Conservation (phyloP, 2,888 invertebrate genomes). For the Shargacucullia verbasci region DNA sequence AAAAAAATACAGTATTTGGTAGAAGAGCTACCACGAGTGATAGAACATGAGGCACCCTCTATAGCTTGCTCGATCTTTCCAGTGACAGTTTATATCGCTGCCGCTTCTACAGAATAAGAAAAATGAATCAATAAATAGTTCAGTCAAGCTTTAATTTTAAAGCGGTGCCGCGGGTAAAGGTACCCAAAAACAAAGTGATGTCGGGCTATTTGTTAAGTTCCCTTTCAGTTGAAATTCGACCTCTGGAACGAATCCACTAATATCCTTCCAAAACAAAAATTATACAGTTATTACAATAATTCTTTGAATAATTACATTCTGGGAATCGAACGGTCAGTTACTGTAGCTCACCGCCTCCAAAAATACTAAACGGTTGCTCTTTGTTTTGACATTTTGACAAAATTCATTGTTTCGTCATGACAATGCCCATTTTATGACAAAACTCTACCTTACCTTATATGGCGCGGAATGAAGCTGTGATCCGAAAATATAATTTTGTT, state of each 20-base stretch:
- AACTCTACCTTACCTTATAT: conserved; percentile 13
- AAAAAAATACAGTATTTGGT: too few species aligned
- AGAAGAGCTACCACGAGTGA: too few species aligned
- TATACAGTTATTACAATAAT: conserved; percentile 43
- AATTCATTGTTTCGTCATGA: conserved; percentile 29
- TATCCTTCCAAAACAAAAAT: conserved; percentile 41
- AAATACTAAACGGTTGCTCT: conserved; percentile 43
- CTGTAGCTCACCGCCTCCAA: conserved; percentile 20
- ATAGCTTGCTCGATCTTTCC: too few species aligned
- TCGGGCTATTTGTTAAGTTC: conserved; percentile 9
- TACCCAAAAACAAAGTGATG: conserved; percentile 13
- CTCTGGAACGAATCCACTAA: conserved; percentile 51
- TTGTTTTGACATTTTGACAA: conserved; percentile 50
- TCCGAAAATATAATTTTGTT: conserved; percentile 17
- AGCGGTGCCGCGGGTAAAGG: conserved; percentile 25
- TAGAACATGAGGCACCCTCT: too few species aligned
- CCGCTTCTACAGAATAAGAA: too few species aligned
- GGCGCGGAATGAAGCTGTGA: conserved; percentile 7
- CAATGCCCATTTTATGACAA: conserved; percentile 19
- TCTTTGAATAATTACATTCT: conserved; percentile 28
- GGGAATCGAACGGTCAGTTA: conserved; percentile 40
- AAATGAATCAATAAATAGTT: too few species aligned
- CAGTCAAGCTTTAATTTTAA: conserved; percentile 5
- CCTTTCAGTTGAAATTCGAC: conserved; percentile 26
- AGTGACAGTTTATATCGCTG: too few species aligned